phyloP scores from a whole-genome alignment of 2,113 vertebrate genomes.

The Otis tarda region DNA sequence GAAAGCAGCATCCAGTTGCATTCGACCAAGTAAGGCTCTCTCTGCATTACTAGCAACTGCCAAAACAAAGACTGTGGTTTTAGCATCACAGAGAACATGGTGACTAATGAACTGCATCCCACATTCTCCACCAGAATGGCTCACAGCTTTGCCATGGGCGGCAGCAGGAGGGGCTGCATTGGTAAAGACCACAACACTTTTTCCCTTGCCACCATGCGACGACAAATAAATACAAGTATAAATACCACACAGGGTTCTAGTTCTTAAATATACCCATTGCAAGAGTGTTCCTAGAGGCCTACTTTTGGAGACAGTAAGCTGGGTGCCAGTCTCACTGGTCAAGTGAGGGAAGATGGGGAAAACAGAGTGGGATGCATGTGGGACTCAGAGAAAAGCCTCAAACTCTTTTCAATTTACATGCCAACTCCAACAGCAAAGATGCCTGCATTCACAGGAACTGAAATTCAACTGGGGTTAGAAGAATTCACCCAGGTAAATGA shows the following conservation, averaged over 20 bases:
- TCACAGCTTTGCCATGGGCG: background rate
- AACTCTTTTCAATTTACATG: background rate
- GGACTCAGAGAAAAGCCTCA: background rate
- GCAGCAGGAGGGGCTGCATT: background rate
- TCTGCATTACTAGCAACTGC: background rate
- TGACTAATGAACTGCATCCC: background rate
- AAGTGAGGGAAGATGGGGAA: background rate
- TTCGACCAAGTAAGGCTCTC: background rate
- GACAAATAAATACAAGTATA: background rate
- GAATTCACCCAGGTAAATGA: background rate
- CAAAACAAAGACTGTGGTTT: background rate
- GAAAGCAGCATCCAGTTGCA: background rate
- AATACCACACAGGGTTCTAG: background rate
- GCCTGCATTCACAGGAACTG: background rate
- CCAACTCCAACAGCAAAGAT: background rate
- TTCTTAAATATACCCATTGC: background rate
- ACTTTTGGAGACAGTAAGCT: background rate
- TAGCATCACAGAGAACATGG: background rate
- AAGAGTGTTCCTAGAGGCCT: background rate
- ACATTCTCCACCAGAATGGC: background rate
- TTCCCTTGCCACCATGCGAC: background rate
- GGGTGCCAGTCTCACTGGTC: background rate
- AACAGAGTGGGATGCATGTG: background rate
- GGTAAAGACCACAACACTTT: background rate
- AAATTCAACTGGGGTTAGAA: background rate